These are phyloP conservation scores for Zenarchopterus dispar DNA, from an alignment of 2,797 vertebrate genomes.

Conservation along the genomic window DNA sequence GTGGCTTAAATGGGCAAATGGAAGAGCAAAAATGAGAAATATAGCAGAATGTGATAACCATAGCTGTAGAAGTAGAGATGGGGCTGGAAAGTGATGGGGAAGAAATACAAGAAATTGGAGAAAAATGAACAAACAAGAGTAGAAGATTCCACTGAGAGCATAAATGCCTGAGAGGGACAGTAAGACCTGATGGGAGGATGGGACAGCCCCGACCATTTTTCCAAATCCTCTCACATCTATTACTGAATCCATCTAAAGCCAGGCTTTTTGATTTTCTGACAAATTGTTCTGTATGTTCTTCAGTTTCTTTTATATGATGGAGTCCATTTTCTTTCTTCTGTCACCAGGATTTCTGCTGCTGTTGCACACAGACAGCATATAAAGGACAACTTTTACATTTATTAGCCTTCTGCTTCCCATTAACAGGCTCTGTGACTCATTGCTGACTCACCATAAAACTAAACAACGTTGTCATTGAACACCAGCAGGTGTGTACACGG, in stretches of 20 bases:
- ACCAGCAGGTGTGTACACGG: background rate
- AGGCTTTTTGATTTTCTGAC: conserved; percentile 12
- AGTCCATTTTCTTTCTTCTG: conserved; percentile 23
- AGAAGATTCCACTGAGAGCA: conserved; percentile 19
- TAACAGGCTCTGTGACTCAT: conserved; percentile 33
- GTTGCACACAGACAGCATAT: too few species aligned
- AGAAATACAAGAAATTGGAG: conserved; percentile 8
- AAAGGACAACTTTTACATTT: conserved; percentile 11
- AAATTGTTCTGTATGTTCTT: conserved; percentile 23
- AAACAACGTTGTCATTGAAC: conserved; percentile 28
- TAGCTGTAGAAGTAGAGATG: conserved; percentile 22
- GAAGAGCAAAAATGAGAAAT: conserved; percentile 15
- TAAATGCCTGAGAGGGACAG: conserved; percentile 22
- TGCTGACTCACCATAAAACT: background rate
- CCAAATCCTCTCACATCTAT: conserved; percentile 26
- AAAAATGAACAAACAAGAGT: conserved; percentile 22
- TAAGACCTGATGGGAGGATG: conserved; percentile 6
- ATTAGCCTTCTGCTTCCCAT: conserved; percentile 23
- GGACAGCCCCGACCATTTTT: conserved; percentile 7
- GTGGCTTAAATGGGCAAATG: conserved; percentile 11
- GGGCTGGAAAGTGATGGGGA: conserved; percentile 16
- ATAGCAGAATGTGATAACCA: conserved; percentile 6
- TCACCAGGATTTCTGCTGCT: conserved; percentile 21
- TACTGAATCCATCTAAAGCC: conserved; percentile 9
- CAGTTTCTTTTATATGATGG: conserved; percentile 12